phyloP scores from a whole-genome alignment of 2,113 vertebrate genomes.

The Barbus barbus region DNA sequence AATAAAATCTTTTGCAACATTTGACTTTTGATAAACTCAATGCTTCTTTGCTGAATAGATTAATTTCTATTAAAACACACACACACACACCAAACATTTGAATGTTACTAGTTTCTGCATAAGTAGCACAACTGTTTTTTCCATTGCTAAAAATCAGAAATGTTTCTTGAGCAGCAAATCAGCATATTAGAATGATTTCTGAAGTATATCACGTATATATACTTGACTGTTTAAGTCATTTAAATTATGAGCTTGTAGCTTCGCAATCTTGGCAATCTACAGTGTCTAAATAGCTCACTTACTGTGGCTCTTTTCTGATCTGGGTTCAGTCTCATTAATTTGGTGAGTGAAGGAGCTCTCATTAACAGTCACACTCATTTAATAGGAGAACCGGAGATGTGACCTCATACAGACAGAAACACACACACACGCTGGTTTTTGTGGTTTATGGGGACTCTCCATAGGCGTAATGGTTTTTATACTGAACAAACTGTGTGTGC shows the following conservation, averaged over 20 bases:
- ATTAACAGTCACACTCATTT: slow-evolving; percentile 1
- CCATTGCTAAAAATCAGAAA: neutral
- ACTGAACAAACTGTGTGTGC: no score
- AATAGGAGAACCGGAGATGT: neutral
- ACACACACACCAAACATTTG: no score
- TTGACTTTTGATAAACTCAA: neutral
- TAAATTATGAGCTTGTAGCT: neutral
- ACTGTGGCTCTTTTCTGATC: neutral
- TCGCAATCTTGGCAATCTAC: neutral
- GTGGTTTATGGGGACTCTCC: no score
- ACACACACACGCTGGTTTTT: no score
- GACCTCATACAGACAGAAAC: slow-evolving; percentile 1
- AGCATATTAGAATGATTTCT: no score
- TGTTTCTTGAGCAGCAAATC: no score
- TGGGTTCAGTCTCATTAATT: neutral
- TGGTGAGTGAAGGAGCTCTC: neutral
- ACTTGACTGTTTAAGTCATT: no score
- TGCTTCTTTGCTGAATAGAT: neutral
- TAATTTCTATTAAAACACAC: no score
- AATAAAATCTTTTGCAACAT: neutral
- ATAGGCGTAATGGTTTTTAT: no score
- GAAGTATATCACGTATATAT: neutral
- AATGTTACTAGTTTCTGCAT: no score
- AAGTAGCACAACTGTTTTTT: no score
- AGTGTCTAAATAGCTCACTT: neutral